Evolutionary conservation across 2,888 invertebrate species (phyloP), one percentile per base, ranked within the genome.

Genomic region (Trimorus sp.): DNA sequence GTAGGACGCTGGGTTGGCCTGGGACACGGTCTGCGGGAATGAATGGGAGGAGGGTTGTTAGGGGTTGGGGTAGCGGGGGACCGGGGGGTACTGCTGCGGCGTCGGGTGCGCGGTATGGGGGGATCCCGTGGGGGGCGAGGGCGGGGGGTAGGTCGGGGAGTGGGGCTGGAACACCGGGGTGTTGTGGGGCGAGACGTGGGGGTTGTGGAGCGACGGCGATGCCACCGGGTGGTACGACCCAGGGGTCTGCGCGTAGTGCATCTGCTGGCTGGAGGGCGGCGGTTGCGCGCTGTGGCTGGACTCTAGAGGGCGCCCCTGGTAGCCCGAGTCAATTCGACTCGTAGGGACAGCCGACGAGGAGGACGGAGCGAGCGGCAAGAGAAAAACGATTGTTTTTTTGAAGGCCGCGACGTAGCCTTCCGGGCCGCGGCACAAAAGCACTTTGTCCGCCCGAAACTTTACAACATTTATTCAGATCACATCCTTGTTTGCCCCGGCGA

Each of bases 111-210:
- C 83, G 49, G 78, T 73, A 74, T 79, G 84, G 76, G 87, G 87
- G 15, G 93, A 92, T 85, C 93, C 93, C 2, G 94, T 93, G 86
- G 93, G 93, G 6, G 93, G 93, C 7, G 93, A 92, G 7, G 93
- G 93, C 37, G 93, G 93, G 5, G 92, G 91, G 60, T 90, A 90
- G 5, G 92, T 89, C 7, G 92, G 88, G 37, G 92, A 89, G 54
- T 89, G 90, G 7, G 90, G 93, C 92, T 85, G 93, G 51, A 82
- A 84, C 14, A 15, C 63, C 14, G 77, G 59, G 48, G 93, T 93
- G 51, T 92, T 92, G 78, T 89, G 89, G 6, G 90, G 89, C 12
- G 90, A 89, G 15, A 86, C 85, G 69, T 89, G 89, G 36, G 88
- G 86, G 85, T 88, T 88, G 75, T 89, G 89, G 45, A 88, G 83